Evolutionary conservation across 2,888 invertebrate species (phyloP), one percentile per base, ranked within the genome.

Genomic region (Doris montereyensis): DNA sequence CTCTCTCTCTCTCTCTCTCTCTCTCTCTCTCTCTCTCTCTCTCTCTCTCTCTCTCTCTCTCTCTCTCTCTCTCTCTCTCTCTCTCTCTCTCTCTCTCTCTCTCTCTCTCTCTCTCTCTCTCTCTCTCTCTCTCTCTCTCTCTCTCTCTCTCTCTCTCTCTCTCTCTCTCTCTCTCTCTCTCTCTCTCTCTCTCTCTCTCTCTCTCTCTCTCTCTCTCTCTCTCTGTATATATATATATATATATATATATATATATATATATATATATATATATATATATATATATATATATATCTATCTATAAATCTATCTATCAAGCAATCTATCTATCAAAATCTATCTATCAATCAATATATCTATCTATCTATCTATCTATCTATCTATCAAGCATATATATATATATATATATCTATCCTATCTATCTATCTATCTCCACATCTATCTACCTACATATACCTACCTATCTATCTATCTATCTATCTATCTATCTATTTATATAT

Each of bases 41-140:
- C 21, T 73, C 58, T 73, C 73, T 58, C 73, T 73, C 73, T 72
- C 72, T 72, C 24, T 52, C 72, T 72, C 26, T 52, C 28, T 72
- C 72, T 52, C 57, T 21, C n/a, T 72, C 72, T 72, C 24, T 52
- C 57, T 72, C 72, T 72, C 24, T 21, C 57, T 72, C 72, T 72
- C 57, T 52, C 26, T 72, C 72, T 52, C 57, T 52, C 57, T 72
- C 72, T 72, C 57, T 24, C 57, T 72, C 72, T 72, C 57, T 52
- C 57, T 52, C 72, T 72, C 57, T 52, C 24, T 72, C 72, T 72
- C 57, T 5, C 57, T 52, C 72, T 52, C 57, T 2, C 57, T 52
- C 72, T 21, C 72, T 52, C 52, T 52, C 72, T 10, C 72, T 52
- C 52, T 24, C 52, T 21, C 52, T 52, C 57, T 52, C 62, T 35